Evolutionary conservation across 2,113 vertebrate species (phyloP), one percentile per base, ranked within the genome.

Genomic region (Pluvianellus socialis): DNA sequence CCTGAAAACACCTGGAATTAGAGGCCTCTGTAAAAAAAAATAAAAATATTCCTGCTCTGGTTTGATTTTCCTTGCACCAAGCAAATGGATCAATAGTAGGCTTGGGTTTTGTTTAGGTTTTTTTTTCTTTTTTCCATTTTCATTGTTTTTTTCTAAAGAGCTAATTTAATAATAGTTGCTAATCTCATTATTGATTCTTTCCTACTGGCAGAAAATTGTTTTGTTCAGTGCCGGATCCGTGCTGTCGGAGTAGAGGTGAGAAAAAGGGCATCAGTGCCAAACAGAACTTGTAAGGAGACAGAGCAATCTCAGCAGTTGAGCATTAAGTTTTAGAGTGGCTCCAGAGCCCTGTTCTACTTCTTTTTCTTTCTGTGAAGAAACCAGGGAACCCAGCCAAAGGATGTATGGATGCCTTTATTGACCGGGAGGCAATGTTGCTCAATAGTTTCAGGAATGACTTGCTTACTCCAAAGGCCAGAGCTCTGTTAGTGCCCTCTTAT

Each of bases 161-260:
- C 21, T 96, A 67, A 94, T 96, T 92, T 86, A 93, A 86, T 90
- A 79, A 66, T 67, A 88, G 45, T 40, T 90, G 23, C 50, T 94
- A 81, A 88, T 92, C 76, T 94, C 50, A 82, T 93, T 87, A 91
- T 71, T 70, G 91, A 88, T 95, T 80, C 73, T 90, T 82, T 82
- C 50, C 62, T 58, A 91, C 32, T 3, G 0, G 33, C 20, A 76
- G 27, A 68, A 70, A 81, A 65, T 50, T 53, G 68, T 38, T 91
- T 61, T 68, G 18, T 68, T 84, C 76, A 52, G n/a, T 86, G 73
- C 70, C 83, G 85, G 59, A 35, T 45, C 26, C 44, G 30, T 50
- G 49, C 40, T 96, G 32, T 58, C 6, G 3, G 56, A n/a, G 30
- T 14, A 38, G 24, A 73, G 84, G 59, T 79, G 73, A 87, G 49